Evolutionary conservation across 2,888 invertebrate genomes (phyloP).

Genomic region (Drepanosiphum platanoidis): DNA sequence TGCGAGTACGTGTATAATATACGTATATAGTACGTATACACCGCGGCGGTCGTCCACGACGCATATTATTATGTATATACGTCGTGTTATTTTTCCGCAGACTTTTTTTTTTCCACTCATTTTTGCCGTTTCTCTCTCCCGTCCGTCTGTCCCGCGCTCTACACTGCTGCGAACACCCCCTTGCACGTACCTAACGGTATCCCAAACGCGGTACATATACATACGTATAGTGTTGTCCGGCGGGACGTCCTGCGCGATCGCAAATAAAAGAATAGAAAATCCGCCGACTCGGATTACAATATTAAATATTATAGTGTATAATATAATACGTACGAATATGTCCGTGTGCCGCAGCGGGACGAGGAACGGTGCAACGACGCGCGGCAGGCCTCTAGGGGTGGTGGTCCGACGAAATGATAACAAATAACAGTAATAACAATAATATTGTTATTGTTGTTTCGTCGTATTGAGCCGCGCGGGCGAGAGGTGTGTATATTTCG

Average conservation of each 20-base stretch:
- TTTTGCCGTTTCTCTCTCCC: background rate
- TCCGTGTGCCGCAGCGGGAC: too few species aligned
- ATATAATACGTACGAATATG: too few species aligned
- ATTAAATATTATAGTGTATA: background rate
- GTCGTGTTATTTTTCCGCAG: background rate
- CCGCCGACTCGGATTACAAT: background rate
- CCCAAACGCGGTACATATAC: too few species aligned
- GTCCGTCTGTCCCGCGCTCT: background rate
- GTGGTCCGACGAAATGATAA: background rate
- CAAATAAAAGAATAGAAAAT: background rate
- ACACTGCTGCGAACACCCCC: too few species aligned
- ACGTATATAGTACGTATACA: background rate
- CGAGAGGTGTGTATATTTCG: background rate
- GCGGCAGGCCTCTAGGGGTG: background rate
- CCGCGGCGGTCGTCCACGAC: background rate
- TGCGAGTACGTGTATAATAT: background rate
- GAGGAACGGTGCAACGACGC: background rate
- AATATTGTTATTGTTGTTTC: conserved; percentile 16
- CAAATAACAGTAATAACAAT: conserved; percentile 30
- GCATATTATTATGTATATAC: background rate
- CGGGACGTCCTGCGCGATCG: background rate
- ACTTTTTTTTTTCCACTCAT: background rate
- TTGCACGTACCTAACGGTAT: background rate
- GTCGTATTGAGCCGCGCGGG: background rate
- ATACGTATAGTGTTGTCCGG: too few species aligned